phyloP scores from a whole-genome alignment of 2,797 vertebrate genomes.

The Agapornis canus region DNA sequence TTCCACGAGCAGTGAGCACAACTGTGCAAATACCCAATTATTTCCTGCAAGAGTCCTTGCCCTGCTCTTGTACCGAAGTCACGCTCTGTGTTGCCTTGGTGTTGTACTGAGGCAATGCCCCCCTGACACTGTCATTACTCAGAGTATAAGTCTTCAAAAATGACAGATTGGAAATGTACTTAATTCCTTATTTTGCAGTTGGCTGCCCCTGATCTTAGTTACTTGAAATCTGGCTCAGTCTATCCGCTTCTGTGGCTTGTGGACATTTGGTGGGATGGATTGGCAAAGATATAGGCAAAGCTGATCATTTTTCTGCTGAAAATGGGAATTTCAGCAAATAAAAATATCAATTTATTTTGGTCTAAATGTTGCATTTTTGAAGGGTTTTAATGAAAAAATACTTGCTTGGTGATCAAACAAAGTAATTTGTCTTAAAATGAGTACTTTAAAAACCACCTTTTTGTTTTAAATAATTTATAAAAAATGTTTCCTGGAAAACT shows the following conservation, averaged over 20 bases:
- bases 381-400: background rate
- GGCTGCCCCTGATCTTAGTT: background rate
- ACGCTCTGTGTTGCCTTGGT: background rate
- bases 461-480: background rate
- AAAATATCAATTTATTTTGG: background rate
- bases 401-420: background rate
- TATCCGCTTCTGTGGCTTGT: background rate
- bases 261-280: background rate
- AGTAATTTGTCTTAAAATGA: background rate
- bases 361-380: background rate
- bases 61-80: background rate
- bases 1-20: background rate
- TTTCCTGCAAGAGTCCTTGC: background rate
- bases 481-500: background rate
- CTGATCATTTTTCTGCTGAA: background rate
- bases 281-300: background rate
- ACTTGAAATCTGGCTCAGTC: background rate
- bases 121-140: background rate
- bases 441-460: background rate
- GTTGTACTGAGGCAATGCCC: background rate
- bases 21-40: background rate
- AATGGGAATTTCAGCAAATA: background rate
- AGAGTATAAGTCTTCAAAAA: background rate
- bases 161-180: slow-evolving; percentile 14
- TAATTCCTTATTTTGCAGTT: background rate